These are phyloP conservation scores for Mustela lutreola DNA, from an alignment of 2,113 vertebrate genomes.

Conservation along the genomic window DNA sequence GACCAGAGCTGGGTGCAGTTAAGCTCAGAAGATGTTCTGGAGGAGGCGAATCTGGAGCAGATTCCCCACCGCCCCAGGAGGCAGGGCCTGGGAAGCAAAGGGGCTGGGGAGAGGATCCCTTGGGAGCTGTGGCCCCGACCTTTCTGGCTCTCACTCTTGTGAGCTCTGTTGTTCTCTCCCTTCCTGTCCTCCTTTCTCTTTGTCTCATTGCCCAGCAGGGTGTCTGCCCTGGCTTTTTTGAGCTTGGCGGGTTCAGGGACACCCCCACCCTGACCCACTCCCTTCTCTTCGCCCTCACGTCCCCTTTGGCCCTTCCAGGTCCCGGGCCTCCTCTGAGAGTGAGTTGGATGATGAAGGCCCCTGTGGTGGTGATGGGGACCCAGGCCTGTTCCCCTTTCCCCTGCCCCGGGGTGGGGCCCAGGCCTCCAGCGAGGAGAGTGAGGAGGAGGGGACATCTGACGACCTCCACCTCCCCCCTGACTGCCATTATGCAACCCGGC, in stretches of 20 bases:
- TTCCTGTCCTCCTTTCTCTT: conserved; percentile 23
- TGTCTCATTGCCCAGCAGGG: conserved; percentile 51
- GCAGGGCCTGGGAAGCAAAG: conserved; percentile 66
- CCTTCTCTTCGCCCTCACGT: neutral
- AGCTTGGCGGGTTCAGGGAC: conserved; percentile 56
- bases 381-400: conserved; percentile 88
- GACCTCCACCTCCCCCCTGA: conserved; percentile 86
- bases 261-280: neutral
- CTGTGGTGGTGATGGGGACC: conserved; percentile 85
- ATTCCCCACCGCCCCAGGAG: conserved; percentile 35
- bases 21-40: conserved; percentile 70
- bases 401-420: conserved; percentile 85
- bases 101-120: conserved; percentile 52
- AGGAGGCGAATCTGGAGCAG: conserved; percentile 70
- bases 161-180: conserved; percentile 31
- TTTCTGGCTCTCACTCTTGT: conserved; percentile 56
- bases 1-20: conserved; percentile 67
- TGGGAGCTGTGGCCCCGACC: conserved; percentile 51
- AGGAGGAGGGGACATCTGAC: conserved; percentile 87
- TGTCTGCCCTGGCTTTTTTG: neutral
- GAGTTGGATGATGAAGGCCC: conserved; percentile 88
- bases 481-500: conserved; percentile 89
- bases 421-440: conserved; percentile 94
- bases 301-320: conserved; percentile 81
- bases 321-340: conserved; percentile 88